Evolutionary conservation across 1,140 invertebrate genomes (phyloP).

Genomic region (Teleopsis dalmanni): DNA sequence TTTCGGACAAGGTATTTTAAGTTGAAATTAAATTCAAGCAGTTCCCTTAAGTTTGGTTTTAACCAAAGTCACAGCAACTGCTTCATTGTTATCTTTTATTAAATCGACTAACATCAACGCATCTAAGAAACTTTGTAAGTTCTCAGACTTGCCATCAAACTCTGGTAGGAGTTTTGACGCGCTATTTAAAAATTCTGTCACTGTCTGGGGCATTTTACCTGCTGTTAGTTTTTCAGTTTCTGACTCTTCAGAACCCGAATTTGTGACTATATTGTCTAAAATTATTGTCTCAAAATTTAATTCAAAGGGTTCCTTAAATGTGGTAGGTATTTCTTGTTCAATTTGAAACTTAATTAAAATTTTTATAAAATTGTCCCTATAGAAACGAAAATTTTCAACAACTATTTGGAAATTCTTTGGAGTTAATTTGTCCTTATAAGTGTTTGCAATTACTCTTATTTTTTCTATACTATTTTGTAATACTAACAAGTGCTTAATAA

Average conservation of each 20-base stretch:
- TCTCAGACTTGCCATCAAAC: slow-evolving; percentile 1
- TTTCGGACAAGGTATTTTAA: neutral
- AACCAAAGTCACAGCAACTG: neutral
- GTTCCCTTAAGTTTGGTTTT: slow-evolving; percentile 3
- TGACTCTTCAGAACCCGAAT: too few relatives aligned
- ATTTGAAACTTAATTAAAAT: too few relatives aligned
- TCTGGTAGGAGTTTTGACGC: neutral
- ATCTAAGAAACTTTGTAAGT: slow-evolving; percentile 1
- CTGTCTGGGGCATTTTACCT: neutral
- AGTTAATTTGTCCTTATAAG: too few relatives aligned
- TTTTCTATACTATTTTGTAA: too few relatives aligned
- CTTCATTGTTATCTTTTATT: neutral
- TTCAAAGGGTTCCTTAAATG: neutral
- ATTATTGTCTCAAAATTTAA: neutral
- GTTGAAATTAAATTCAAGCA: neutral
- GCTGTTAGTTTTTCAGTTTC: too few relatives aligned
- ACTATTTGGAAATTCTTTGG: too few relatives aligned
- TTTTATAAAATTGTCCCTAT: too few relatives aligned
- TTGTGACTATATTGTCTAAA: too few relatives aligned
- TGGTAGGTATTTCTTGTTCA: too few relatives aligned
- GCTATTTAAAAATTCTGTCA: neutral
- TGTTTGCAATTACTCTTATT: too few relatives aligned
- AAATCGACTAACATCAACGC: neutral
- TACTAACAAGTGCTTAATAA: too few relatives aligned
- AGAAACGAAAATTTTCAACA: too few relatives aligned